Evolutionary conservation across 2,888 invertebrate genomes (phyloP), one percentile per base, ranked within the genome.

Genomic region (Ichneumoninae sp.): DNA sequence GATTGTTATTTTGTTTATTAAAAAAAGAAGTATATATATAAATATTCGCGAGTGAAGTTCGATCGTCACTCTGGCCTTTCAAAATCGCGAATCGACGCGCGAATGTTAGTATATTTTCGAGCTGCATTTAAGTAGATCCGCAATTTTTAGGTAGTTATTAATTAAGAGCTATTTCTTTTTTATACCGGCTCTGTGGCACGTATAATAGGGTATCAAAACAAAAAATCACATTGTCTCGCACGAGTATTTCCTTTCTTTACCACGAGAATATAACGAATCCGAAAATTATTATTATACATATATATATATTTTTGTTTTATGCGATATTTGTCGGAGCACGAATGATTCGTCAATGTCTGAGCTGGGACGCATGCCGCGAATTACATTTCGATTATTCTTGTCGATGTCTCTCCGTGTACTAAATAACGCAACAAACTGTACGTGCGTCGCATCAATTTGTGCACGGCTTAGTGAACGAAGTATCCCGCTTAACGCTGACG

Each of bases 71-170:
- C 30, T 63, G 47, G 26, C 26, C 60, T 36, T 65, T 70, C 26
- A 36, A 36, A 75, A 81, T 36, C 22, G n/a, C 50, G 13, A 63
- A 74, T 8, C 30, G 16, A 57, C 26, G 57, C 30, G 47, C 47
- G 36, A 19, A 33, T 1, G 40, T 74, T 70, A 36, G 47, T 65
- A 54, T 71, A 44, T 66, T 13, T 47, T 57, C 57, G 30, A 50
- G 16, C 13, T 83, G 71, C 80, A 63, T 83, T 77, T 71, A 16
- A 33, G 63, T 70, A 78, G 68, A 52, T 60, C 71, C 60, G 52
- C 79, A 75, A 79, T 75, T 82, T 83, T 83, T 86, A 86, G 85
- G 69, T 86, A 81, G 83, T 74, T 87, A 87, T 76, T 71, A 81
- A 87, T 83, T 85, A 57, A 40, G 68, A 57, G 66, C 66, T 71